Conservation (phyloP, 1,140 invertebrate genomes). For the Caenorhabditis tropicalis region DNA sequence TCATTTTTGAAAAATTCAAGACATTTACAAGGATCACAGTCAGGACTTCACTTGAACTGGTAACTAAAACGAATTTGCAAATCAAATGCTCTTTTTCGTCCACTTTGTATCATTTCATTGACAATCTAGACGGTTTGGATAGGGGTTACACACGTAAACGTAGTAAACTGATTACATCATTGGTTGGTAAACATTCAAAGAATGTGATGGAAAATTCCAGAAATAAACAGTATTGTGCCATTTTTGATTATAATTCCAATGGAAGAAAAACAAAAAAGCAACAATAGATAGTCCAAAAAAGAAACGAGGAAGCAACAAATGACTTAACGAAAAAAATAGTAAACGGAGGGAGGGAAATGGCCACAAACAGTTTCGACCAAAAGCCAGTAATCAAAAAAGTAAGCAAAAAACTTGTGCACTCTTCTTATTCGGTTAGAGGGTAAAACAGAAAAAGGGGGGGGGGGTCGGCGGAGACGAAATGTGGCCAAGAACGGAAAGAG, state of each 20-base stretch:
- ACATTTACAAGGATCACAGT: no score
- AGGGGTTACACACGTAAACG: constrained; percentile 14
- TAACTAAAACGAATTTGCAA: neutral
- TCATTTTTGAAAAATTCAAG: no score
- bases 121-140: neutral
- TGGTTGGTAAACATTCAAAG: constrained; percentile 13
- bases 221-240: neutral
- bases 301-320: neutral
- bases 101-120: neutral
- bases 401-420: constrained; percentile 14
- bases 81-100: neutral
- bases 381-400: constrained; percentile 33
- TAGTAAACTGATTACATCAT: constrained; percentile 38
- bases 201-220: neutral
- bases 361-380: neutral
- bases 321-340: neutral
- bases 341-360: neutral
- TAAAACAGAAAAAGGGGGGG: neutral
- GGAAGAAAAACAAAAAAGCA: neutral
- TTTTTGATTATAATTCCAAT: neutral
- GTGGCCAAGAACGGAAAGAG: constrained; percentile 39
- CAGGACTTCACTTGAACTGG: neutral
- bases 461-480: neutral
- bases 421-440: neutral
- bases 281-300: neutral